Evolutionary conservation across 2,888 invertebrate species (phyloP).

Genomic region (Cotesia congregata): DNA sequence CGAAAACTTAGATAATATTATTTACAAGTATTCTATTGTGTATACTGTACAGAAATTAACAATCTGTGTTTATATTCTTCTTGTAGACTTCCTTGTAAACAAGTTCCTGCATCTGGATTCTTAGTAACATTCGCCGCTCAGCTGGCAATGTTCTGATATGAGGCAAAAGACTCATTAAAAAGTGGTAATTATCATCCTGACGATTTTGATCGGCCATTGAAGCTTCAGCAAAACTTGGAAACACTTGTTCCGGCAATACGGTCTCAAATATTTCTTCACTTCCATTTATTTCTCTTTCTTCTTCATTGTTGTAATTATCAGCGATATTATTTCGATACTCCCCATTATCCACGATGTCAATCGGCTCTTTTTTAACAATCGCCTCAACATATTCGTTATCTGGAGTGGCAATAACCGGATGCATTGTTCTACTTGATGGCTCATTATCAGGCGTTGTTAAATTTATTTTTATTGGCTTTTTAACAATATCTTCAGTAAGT

Average conservation of each 20-base stretch:
- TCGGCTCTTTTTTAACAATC: too few relatives aligned
- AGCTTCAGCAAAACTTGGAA: slow-evolving; percentile 13
- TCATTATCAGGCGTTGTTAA: background rate
- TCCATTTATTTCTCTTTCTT: too few relatives aligned
- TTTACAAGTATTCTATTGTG: background rate
- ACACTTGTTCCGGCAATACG: slow-evolving; percentile 55
- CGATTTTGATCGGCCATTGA: slow-evolving; percentile 56
- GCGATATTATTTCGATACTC: too few relatives aligned
- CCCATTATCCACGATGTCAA: too few relatives aligned
- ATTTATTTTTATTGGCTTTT: background rate
- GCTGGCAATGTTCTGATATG: slow-evolving; percentile 65
- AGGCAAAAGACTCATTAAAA: slow-evolving; percentile 68
- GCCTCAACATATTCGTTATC: too few relatives aligned
- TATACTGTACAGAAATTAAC: slow-evolving; percentile 29
- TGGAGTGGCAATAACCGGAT: too few relatives aligned
- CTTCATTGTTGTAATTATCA: too few relatives aligned
- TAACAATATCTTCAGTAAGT: background rate
- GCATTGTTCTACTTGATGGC: too few relatives aligned
- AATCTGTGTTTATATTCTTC: slow-evolving; percentile 50
- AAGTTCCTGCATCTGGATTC: slow-evolving; percentile 69
- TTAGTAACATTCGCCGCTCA: slow-evolving; percentile 64
- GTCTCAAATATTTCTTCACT: slow-evolving; percentile 30
- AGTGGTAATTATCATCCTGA: slow-evolving; percentile 68
- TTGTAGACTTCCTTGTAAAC: slow-evolving; percentile 66
- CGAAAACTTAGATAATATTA: background rate